phyloP scores from a whole-genome alignment of 2,797 vertebrate species.

The Thunnus albacares region DNA sequence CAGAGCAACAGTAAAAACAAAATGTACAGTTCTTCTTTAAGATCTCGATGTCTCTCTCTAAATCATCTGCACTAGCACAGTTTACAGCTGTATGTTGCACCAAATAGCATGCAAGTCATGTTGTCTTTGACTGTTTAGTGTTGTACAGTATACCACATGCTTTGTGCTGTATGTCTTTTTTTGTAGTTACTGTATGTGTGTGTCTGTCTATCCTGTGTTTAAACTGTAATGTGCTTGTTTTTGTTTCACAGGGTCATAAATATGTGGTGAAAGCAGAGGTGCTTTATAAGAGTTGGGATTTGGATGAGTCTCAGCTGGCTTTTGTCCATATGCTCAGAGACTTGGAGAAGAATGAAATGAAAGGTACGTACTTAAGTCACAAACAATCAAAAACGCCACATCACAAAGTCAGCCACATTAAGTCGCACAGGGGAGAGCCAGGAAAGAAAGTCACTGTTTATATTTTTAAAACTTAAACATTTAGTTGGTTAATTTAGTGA shows the following conservation, averaged over 20 bases:
- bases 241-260: conserved; percentile 86
- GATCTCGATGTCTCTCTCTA: conserved; percentile 20
- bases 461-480: conserved; percentile 1
- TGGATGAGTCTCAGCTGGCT: conserved; percentile 86
- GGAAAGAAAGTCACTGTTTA: conserved; percentile 13
- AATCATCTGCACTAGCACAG: conserved; percentile 15
- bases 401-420: conserved; percentile 6
- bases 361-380: conserved; percentile 81
- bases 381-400: conserved; percentile 13
- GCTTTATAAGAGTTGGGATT: conserved; percentile 89
- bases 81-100: conserved; percentile 20
- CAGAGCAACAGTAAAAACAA: conserved; percentile 30
- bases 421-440: not conserved
- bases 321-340: conserved; percentile 88
- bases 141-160: not conserved
- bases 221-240: conserved; percentile 22
- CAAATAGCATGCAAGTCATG: not conserved
- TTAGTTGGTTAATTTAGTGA: not conserved
- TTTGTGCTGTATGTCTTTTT: not conserved
- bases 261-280: conserved; percentile 91
- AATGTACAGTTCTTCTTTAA: conserved; percentile 12
- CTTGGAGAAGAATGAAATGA: conserved; percentile 86
- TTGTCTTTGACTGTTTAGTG: conserved; percentile 6
- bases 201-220: conserved; percentile 7
- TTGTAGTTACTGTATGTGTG: not conserved